These are phyloP conservation scores for Oasisia sp. DNA, from an alignment of 2,888 invertebrate genomes.

Conservation along the genomic window DNA sequence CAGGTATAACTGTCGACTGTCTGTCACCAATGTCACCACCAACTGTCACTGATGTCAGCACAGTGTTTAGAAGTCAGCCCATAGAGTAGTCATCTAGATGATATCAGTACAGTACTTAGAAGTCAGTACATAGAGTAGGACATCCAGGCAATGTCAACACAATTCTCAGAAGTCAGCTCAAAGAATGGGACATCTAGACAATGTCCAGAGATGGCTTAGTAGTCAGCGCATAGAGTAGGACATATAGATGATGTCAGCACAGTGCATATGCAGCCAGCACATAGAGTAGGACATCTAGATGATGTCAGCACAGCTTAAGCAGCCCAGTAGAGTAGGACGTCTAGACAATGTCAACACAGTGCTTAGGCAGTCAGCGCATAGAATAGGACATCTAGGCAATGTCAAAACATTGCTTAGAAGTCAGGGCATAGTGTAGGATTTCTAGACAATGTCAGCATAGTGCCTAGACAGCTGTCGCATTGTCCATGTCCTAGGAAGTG, in stretches of 20 bases:
- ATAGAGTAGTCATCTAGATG: not conserved
- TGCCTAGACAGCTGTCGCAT: not conserved
- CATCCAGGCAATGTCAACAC: not conserved
- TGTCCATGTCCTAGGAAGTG: not conserved
- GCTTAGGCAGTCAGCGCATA: not conserved
- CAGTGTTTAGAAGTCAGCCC: not conserved
- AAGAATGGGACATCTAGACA: not conserved
- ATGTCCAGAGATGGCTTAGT: not conserved
- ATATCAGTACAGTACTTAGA: not conserved
- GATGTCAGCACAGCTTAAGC: too few species aligned
- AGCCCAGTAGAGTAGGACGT: not conserved
- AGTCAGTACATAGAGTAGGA: not conserved
- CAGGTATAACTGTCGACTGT: not conserved
- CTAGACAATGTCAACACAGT: not conserved
- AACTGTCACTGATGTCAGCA: too few species aligned
- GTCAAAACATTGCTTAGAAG: not conserved
- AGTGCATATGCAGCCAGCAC: not conserved
- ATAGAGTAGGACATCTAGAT: too few species aligned
- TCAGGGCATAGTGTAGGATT: not conserved
- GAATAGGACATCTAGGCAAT: not conserved
- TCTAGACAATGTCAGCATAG: not conserved
- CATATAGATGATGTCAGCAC: not conserved
- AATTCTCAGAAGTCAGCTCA: not conserved
- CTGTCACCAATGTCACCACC: too few species aligned
- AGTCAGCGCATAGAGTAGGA: not conserved